Conservation (phyloP, 2,797 vertebrate species). For the Typhlichthys subterraneus region DNA sequence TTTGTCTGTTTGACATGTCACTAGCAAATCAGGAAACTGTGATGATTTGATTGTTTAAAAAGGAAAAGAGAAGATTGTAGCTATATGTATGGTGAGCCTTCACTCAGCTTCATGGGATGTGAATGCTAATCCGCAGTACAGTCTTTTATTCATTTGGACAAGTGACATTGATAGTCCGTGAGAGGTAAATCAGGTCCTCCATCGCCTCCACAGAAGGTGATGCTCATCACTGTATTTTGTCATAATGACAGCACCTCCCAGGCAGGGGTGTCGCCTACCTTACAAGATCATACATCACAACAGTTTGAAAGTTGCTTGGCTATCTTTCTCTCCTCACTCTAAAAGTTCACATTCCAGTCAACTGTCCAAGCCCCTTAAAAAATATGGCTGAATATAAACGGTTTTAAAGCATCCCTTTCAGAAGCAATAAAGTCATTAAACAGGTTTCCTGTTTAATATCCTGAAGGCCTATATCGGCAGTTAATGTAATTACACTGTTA, state of each 20-base stretch:
- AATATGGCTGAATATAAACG: neutral
- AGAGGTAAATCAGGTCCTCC: neutral
- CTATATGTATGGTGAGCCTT: constrained; percentile 26
- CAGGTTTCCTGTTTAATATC: constrained; percentile 8
- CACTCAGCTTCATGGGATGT: constrained; percentile 16
- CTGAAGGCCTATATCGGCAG: constrained; percentile 1
- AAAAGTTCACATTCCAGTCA: too few relatives aligned
- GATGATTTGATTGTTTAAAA: constrained; percentile 47
- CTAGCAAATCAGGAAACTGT: constrained; percentile 25
- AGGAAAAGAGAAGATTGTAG: constrained; percentile 25
- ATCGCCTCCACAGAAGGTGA: constrained; percentile 4
- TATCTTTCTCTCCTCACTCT: too few relatives aligned
- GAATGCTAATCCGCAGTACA: constrained; percentile 1
- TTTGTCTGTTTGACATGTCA: neutral
- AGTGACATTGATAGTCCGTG: too few relatives aligned
- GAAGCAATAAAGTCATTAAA: constrained; percentile 4
- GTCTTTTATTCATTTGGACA: too few relatives aligned
- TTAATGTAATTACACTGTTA: neutral
- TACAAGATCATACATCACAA: too few relatives aligned
- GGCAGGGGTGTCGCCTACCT: too few relatives aligned
- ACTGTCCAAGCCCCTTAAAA: neutral
- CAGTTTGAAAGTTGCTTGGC: too few relatives aligned
- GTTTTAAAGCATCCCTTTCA: neutral
- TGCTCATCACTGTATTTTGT: neutral
- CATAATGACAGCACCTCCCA: constrained; percentile 1